Evolutionary conservation across 1,140 invertebrate genomes (phyloP), one percentile per base, ranked within the genome.

Genomic region (Sesamia nonagrioides): DNA sequence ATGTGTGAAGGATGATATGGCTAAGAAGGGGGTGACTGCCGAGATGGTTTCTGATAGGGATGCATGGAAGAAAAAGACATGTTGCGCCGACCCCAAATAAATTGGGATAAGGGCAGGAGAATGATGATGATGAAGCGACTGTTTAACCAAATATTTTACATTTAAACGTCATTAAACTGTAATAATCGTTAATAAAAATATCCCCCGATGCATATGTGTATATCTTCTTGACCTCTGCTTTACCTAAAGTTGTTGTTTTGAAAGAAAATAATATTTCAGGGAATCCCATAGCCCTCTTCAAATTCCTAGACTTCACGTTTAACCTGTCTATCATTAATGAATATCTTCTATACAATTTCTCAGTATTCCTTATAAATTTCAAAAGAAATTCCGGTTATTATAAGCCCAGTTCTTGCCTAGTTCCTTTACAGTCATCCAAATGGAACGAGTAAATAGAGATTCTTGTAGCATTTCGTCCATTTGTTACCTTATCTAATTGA

Each of bases 401-500:
- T 27, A 48, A 42, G 17, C 37, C 21, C 17, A 73, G 52, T 56
- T 74, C 40, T 66, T 58, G 50, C 77, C 52, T 74, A 15, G 18
- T 75, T 75, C 48, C 37, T 79, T 72, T 18, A 79, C 56, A 76
- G 54, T 76, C 80, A 40, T 52, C 52, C n/a, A 48, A 63, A 79
- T 60, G 63, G 77, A 79, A 81, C 79, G 54, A 40, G 42, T 66
- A 27, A 80, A 80, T 80, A 78, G 42, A 45, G 42, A 45, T 72
- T 21, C 40, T 61, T 35, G 77, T 78, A 69, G 21, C 66, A 79
- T 78, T 63, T 40, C 50, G 40, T 45, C 56, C 68, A 71, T 80
- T 73, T 45, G 48, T 77, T 76, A 18, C 42, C 61, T 76, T 78
- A 60, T 81, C 68, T 81, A 82, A 81, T 77, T 85, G 82, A 85